phyloP scores from a whole-genome alignment of 2,888 invertebrate species.

The Orgyia antiqua region DNA sequence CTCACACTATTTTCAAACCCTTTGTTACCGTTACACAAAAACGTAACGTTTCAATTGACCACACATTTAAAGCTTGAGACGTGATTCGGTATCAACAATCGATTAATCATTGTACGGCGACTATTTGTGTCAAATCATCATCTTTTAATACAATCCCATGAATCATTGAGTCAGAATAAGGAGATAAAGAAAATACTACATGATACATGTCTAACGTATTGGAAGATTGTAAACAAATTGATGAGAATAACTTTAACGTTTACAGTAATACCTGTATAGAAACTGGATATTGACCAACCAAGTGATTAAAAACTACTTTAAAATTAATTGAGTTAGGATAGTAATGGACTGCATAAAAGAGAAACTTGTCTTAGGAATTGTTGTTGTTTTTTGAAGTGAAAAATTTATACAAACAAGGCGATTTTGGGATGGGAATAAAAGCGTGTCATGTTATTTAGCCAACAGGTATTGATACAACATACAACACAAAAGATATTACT shows the following conservation, averaged over 20 bases:
- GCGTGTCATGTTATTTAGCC: too few species aligned
- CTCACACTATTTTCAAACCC: too few species aligned
- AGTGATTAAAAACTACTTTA: too few species aligned
- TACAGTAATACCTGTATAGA: slow-evolving; percentile 1
- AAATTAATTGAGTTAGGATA: too few species aligned
- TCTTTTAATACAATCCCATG: slow-evolving; percentile 36
- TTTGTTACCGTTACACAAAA: slow-evolving; percentile 10
- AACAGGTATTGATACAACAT: too few species aligned
- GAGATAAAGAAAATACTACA: slow-evolving; percentile 27
- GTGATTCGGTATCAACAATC: slow-evolving; percentile 37
- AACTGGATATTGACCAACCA: slow-evolving; percentile 6
- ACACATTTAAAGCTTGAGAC: slow-evolving; percentile 15
- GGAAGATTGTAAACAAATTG: slow-evolving; percentile 23
- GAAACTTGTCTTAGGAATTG: too few species aligned
- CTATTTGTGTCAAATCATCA: slow-evolving; percentile 45
- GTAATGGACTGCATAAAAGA: too few species aligned
- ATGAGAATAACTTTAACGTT: slow-evolving; percentile 34
- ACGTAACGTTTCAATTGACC: slow-evolving; percentile 22
- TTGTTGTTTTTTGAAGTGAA: too few species aligned
- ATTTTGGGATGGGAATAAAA: too few species aligned
- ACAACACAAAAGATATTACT: too few species aligned
- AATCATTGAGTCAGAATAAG: slow-evolving; percentile 25
- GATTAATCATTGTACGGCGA: slow-evolving; percentile 46
- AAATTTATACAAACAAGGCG: too few species aligned
- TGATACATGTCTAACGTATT: slow-evolving; percentile 28